Evolutionary conservation across 2,888 invertebrate species (phyloP).

Genomic region (Hipparchia semele): DNA sequence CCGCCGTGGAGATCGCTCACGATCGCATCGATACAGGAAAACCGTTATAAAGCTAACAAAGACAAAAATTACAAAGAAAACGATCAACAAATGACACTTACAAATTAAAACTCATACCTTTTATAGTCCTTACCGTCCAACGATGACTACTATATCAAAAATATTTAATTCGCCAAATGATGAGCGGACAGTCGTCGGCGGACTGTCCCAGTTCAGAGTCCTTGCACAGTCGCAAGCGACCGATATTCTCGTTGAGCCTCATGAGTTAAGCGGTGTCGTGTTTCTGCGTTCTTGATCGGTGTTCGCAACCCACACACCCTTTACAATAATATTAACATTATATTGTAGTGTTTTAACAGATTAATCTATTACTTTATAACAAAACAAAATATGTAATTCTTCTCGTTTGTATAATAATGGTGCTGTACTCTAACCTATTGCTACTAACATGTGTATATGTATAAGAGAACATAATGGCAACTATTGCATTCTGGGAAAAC

Average conservation of each 20-base stretch:
- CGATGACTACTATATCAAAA: conserved; percentile 75
- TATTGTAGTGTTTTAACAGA: conserved; percentile 70
- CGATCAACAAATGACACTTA: conserved; percentile 81
- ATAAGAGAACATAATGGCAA: conserved; percentile 68
- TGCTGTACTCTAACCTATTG: conserved; percentile 63
- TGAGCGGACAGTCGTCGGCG: conserved; percentile 23
- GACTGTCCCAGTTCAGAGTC: conserved; percentile 1
- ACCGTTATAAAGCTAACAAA: conserved; percentile 80
- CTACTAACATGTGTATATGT: conserved; percentile 74
- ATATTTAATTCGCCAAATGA: conserved; percentile 39
- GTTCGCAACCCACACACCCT: conserved; percentile 69
- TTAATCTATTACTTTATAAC: conserved; percentile 76
- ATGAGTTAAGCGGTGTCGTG: conserved; percentile 66
- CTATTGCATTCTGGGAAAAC: conserved; percentile 67
- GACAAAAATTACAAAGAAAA: conserved; percentile 79
- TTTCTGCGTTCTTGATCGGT: conserved; percentile 55
- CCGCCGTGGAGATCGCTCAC: conserved; percentile 36
- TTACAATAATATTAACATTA: conserved; percentile 57
- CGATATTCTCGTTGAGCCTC: conserved; percentile 64
- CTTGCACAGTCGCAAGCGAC: conserved; percentile 56
- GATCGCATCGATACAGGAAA: conserved; percentile 62
- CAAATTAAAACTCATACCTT: conserved; percentile 78
- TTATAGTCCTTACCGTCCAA: conserved; percentile 70
- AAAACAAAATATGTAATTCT: conserved; percentile 69
- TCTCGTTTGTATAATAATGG: conserved; percentile 66